Evolutionary conservation across 2,888 invertebrate genomes (phyloP).

Genomic region (Melieria omissa): DNA sequence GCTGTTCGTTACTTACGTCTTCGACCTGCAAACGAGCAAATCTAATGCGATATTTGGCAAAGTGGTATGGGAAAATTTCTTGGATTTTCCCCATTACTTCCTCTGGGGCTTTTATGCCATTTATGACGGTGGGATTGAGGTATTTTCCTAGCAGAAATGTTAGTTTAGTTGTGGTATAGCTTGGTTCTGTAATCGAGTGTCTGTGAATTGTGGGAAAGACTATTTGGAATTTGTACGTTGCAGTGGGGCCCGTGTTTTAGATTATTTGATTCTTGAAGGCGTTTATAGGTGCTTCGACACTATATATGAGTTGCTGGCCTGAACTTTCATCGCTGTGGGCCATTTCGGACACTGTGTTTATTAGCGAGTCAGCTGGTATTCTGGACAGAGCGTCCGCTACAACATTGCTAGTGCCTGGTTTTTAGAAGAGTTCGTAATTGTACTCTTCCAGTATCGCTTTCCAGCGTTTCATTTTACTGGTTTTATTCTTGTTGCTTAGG

Average conservation of each 20-base stretch:
- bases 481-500: constrained; percentile 23
- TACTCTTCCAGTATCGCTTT: constrained; percentile 24
- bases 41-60: constrained; percentile 25
- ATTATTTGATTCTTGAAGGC: background rate
- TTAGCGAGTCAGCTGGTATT: background rate
- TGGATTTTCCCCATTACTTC: constrained; percentile 35
- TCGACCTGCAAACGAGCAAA: constrained; percentile 23
- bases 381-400: constrained; percentile 9
- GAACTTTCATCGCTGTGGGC: constrained; percentile 19
- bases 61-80: constrained; percentile 29
- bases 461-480: constrained; percentile 22
- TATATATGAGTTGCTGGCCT: constrained; percentile 12
- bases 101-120: constrained; percentile 33
- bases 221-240: constrained; percentile 30
- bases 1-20: constrained; percentile 19
- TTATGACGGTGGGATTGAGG: constrained; percentile 33
- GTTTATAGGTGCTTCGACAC: constrained; percentile 12
- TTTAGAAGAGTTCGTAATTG: constrained; percentile 14
- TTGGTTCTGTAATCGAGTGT: constrained; percentile 29
- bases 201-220: constrained; percentile 32
- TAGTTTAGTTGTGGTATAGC: constrained; percentile 22
- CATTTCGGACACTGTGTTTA: background rate
- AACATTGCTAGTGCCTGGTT: background rate
- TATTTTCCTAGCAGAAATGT: constrained; percentile 29
- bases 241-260: too few relatives aligned